Evolutionary conservation across 1,140 invertebrate genomes (phyloP).

Genomic region (Philotrypesis tridentata): DNA sequence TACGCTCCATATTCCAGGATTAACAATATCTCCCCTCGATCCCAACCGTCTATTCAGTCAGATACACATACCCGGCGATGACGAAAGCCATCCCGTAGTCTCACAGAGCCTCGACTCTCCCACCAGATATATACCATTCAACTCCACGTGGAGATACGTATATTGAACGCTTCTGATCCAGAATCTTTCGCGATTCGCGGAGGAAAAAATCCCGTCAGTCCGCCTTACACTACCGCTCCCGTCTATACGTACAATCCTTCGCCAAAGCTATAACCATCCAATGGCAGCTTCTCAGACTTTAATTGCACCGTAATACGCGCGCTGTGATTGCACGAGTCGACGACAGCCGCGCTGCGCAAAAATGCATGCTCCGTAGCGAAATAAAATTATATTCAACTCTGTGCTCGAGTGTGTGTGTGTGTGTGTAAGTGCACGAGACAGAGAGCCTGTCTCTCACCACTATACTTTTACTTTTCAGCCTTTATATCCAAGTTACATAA

Average conservation of each 20-base stretch:
- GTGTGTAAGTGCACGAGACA: too few species aligned
- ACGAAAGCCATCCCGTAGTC: not conserved
- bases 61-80: too few species aligned
- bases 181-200: constrained; percentile 3
- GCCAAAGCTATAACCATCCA: too few species aligned
- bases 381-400: constrained; percentile 28
- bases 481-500: constrained; percentile 35
- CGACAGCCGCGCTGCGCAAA: not conserved
- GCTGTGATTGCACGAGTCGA: not conserved
- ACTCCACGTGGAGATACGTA: too few species aligned
- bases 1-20: not conserved
- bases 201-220: too few species aligned
- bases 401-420: too few species aligned
- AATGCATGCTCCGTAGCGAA: not conserved
- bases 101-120: too few species aligned
- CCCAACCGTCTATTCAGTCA: not conserved
- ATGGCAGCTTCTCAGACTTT: not conserved
- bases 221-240: too few species aligned
- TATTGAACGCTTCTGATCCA: not conserved
- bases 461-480: constrained; percentile 46
- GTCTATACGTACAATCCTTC: too few species aligned
- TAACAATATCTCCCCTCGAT: not conserved
- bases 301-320: not conserved
- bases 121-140: too few species aligned
- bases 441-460: constrained; percentile 6